Evolutionary conservation across 2,888 invertebrate genomes (phyloP).

Genomic region (Ariolimax columbianus): DNA sequence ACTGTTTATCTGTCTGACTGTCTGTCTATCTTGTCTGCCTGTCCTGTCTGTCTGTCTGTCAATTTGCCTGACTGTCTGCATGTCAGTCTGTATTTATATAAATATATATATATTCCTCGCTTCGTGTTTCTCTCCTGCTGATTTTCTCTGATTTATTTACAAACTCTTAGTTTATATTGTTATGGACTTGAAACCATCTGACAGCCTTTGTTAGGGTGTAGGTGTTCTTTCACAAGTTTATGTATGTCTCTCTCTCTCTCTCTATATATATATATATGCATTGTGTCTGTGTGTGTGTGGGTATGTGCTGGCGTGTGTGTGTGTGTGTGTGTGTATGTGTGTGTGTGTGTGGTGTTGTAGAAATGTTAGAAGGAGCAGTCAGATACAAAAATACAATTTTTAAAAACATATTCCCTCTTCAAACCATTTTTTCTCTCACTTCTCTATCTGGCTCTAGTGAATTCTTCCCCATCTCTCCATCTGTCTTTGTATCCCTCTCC

Average conservation of each 20-base stretch:
- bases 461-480: background rate
- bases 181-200: background rate
- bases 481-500: background rate
- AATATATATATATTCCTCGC: too few relatives aligned
- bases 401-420: background rate
- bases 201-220: background rate
- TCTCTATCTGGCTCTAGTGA: background rate
- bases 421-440: background rate
- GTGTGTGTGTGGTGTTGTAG: background rate
- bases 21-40: background rate
- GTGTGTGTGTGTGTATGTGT: background rate
- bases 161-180: slow-evolving; percentile 16
- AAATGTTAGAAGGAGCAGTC: background rate
- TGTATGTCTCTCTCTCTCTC: background rate
- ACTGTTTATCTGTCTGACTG: background rate
- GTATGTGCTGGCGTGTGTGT: background rate
- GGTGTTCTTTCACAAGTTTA: background rate
- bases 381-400: background rate
- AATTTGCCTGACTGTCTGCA: too few relatives aligned
- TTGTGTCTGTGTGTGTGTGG: background rate
- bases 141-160: slow-evolving; percentile 24
- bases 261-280: background rate
- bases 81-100: too few relatives aligned
- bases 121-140: background rate
- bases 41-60: background rate